Percentiles rank a stretch among this genome's conserved stretches.
These are phyloP conservation scores for Drosophila mercatorum DNA, from an alignment of 2,888 invertebrate species.

Conservation along the genomic window DNA sequence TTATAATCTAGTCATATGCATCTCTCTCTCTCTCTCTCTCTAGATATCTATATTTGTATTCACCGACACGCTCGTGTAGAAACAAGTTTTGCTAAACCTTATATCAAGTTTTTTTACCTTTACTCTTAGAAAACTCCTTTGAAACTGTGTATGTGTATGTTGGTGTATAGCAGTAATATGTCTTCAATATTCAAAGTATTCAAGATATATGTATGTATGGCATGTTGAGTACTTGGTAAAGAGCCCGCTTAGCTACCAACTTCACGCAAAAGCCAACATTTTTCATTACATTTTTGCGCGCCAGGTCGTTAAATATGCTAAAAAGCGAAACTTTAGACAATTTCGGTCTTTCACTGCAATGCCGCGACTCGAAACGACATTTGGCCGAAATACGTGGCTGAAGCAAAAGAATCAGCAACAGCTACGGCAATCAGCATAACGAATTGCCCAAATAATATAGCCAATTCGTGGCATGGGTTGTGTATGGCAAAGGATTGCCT, in stretches of 20 bases:
- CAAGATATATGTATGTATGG: not conserved
- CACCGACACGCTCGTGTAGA: too few relatives aligned
- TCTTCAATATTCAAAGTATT: not conserved
- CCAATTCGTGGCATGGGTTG: constrained; percentile 31
- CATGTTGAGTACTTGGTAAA: not conserved
- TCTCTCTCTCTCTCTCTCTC: not conserved
- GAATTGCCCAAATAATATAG: constrained; percentile 43
- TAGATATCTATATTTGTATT: not conserved
- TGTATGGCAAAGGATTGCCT: constrained; percentile 51
- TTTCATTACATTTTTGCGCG: constrained; percentile 15
- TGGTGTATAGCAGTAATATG: not conserved
- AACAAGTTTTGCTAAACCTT: not conserved
- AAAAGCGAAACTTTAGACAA: constrained; percentile 56
- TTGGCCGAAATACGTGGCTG: constrained; percentile 70
- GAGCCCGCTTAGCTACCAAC: not conserved
- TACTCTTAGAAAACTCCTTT: not conserved
- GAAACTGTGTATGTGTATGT: not conserved
- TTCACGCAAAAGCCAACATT: not conserved
- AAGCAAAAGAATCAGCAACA: constrained; percentile 31
- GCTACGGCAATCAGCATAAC: constrained; percentile 36
- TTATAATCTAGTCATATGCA: not conserved
- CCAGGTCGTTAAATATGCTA: constrained; percentile 46
- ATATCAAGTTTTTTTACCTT: not conserved
- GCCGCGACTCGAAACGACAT: constrained; percentile 43
- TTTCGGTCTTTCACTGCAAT: constrained; percentile 52